A percentile compares a stretch with the other conserved stretches of the same genome.
Evolutionary conservation across 1,140 invertebrate genomes (phyloP).

Genomic region (Diabrotica virgifera): DNA sequence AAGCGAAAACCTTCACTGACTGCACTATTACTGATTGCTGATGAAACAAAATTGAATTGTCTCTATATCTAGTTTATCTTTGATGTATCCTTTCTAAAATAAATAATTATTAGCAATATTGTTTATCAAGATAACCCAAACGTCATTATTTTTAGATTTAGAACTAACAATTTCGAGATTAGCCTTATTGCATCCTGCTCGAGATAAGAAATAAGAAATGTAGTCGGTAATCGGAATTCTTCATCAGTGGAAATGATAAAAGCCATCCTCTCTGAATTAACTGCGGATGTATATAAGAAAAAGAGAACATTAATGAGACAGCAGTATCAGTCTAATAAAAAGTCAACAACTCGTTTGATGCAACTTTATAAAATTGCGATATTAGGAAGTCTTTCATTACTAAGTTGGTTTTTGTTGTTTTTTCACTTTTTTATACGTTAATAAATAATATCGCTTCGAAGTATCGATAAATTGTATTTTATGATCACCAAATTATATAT

Average conservation of each 20-base stretch:
- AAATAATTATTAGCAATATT: too few relatives aligned
- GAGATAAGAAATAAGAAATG: slow-evolving; percentile 8
- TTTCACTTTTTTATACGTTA: too few relatives aligned
- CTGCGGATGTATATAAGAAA: slow-evolving; percentile 1
- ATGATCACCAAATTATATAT: too few relatives aligned
- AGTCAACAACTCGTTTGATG: slow-evolving; percentile 5
- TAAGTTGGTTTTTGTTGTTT: too few relatives aligned
- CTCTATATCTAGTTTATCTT: too few relatives aligned
- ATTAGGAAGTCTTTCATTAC: slow-evolving; percentile 2
- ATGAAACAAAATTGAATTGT: too few relatives aligned
- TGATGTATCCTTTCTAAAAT: too few relatives aligned
- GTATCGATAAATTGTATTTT: too few relatives aligned
- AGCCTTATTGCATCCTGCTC: background rate
- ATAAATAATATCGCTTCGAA: too few relatives aligned
- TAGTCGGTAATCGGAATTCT: background rate
- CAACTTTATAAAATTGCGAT: background rate
- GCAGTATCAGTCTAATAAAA: slow-evolving; percentile 1
- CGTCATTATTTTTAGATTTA: slow-evolving; percentile 10
- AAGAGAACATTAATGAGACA: slow-evolving; percentile 10
- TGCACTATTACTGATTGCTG: too few relatives aligned
- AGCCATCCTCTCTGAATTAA: slow-evolving; percentile 11
- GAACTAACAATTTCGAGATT: background rate
- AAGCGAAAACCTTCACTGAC: too few relatives aligned
- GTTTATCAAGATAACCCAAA: background rate
- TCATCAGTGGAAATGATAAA: slow-evolving; percentile 12